Evolutionary conservation across 2,888 invertebrate genomes (phyloP).

Genomic region (Tachina grossa): DNA sequence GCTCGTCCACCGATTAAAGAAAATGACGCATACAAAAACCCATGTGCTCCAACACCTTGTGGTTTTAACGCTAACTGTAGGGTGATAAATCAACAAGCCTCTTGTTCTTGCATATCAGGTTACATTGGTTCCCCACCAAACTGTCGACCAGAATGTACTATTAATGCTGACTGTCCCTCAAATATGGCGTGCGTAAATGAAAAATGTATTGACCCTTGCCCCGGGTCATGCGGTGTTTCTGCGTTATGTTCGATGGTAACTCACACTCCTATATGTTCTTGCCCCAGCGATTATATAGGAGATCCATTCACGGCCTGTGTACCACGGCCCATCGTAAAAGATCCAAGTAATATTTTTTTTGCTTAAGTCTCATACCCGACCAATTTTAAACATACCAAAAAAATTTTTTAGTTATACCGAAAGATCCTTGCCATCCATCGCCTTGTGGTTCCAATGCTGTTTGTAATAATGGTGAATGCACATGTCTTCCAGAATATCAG

Average conservation of each 20-base stretch:
- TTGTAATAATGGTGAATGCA: conserved; percentile 87
- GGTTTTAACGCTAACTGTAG: conserved; percentile 86
- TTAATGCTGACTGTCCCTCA: conserved; percentile 87
- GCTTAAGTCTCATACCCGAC: too few species aligned
- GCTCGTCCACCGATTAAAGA: conserved; percentile 71
- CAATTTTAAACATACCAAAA: neutral
- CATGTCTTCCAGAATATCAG: conserved; percentile 86
- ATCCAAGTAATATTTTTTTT: conserved; percentile 58
- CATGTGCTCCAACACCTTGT: conserved; percentile 88
- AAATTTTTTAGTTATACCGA: conserved; percentile 71
- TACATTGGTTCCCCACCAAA: conserved; percentile 87
- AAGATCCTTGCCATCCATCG: conserved; percentile 86
- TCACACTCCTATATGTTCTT: conserved; percentile 86
- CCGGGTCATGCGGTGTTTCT: conserved; percentile 86
- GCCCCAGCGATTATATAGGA: conserved; percentile 85
- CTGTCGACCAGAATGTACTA: conserved; percentile 87
- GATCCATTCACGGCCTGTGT: conserved; percentile 85
- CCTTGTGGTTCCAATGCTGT: conserved; percentile 91
- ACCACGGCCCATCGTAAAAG: conserved; percentile 79
- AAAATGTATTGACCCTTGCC: conserved; percentile 87
- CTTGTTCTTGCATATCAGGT: conserved; percentile 85
- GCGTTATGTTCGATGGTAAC: conserved; percentile 85
- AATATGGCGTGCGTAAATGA: conserved; percentile 87
- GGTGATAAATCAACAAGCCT: conserved; percentile 84
- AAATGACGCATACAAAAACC: conserved; percentile 82